Evolutionary conservation across 2,888 invertebrate species (phyloP), one percentile per base, ranked within the genome.

Genomic region (Exocentrus adspersus): DNA sequence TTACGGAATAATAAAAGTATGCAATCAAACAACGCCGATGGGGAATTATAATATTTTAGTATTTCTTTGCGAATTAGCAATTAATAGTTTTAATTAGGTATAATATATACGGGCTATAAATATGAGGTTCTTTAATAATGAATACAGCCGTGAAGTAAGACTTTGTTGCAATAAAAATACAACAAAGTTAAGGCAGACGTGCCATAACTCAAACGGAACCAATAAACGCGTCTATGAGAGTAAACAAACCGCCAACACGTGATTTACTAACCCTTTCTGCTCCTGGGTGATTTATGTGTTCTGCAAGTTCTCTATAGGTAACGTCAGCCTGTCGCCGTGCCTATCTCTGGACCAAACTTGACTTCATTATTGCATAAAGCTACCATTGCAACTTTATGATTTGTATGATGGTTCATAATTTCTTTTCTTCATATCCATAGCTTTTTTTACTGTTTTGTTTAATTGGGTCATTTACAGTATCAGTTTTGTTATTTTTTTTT

Each of bases 231-330:
- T 76, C 77, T 69, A 66, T 65, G 60, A 74, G 71, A 71, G 75
- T 76, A 78, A 78, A 78, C 78, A 78, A 76, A 76, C 76, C 75
- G 77, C 75, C 75, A 73, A 72, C 69, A 61, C 67, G 43, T 76
- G 76, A 76, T 75, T 76, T 76, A 76, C 65, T 61, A 61, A 52
- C 66, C 42, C 57, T 53, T 53, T 62, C 57, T 56, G 17, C 54
- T 59, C 61, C 43, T 41, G 19, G 16, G 59, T 73, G 71, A 73
- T 73, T 73, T 66, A 68, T 63, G 52, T 24, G 46, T 58, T 64
- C 60, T 30, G n/a, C 43, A n/a, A n/a, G n/a, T n/a, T 54, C 54
- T 54, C 54, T 53, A 14, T 19, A 28, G 43, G 30, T 28, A 24
- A 17, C 54, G 41, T 53, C 42, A 21, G 53, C 53, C 24, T 53